phyloP scores from a whole-genome alignment of 2,888 invertebrate genomes.

The Trissoscelio sp. region DNA sequence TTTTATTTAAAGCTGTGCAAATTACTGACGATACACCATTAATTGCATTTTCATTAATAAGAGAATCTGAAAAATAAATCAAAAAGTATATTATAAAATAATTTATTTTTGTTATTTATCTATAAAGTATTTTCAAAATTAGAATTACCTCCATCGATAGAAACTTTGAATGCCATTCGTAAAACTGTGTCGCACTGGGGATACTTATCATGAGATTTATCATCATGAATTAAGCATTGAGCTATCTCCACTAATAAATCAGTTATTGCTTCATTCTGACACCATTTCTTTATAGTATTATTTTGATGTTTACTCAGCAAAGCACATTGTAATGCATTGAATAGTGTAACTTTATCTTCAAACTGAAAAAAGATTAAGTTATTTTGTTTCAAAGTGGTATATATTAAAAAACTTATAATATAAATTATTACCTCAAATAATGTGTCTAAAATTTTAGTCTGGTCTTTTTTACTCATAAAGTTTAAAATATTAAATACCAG shows the following conservation, averaged over 20 bases:
- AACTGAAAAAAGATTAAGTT: slow-evolving; percentile 70
- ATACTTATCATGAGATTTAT: slow-evolving; percentile 58
- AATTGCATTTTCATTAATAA: slow-evolving; percentile 82
- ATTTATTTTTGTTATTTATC: not conserved
- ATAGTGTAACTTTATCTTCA: slow-evolving; percentile 72
- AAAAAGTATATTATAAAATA: not conserved
- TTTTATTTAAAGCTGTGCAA: slow-evolving; percentile 77
- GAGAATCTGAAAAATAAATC: slow-evolving; percentile 81
- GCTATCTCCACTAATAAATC: slow-evolving; percentile 82
- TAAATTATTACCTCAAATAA: slow-evolving; percentile 85
- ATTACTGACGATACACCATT: slow-evolving; percentile 82
- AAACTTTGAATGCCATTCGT: slow-evolving; percentile 75
- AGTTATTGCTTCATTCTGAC: slow-evolving; percentile 82
- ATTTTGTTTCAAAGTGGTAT: not conserved
- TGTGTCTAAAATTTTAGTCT: slow-evolving; percentile 85
- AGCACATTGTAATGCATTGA: slow-evolving; percentile 75
- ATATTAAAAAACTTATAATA: not conserved
- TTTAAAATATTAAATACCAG: slow-evolving; percentile 87
- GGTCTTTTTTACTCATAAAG: slow-evolving; percentile 85
- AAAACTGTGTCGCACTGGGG: slow-evolving; percentile 74
- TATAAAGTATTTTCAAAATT: not conserved
- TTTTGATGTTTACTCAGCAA: slow-evolving; percentile 84
- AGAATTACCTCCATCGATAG: slow-evolving; percentile 78
- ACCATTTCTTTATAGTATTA: slow-evolving; percentile 84
- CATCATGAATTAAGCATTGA: too few species aligned